Evolutionary conservation across 2,888 invertebrate species (phyloP), one percentile per base, ranked within the genome.

Genomic region (Holacanthella duospinosa): DNA sequence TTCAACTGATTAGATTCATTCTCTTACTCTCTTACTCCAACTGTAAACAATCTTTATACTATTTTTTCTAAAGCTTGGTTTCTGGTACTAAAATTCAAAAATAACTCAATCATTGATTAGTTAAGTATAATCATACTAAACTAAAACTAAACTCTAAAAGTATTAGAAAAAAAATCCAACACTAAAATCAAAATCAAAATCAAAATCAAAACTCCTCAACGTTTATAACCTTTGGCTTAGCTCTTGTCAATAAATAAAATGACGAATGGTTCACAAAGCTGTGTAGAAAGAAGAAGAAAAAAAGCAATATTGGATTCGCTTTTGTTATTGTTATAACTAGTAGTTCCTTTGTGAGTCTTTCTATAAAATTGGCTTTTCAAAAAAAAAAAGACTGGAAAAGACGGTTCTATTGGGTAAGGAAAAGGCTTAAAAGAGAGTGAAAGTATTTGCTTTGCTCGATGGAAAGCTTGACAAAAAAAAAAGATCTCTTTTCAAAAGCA

Each of bases 381-480:
- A 36, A 55, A 60, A 67, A 65, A 67, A 64, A 64, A 66, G 64
- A 55, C 43, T 36, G 16, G 43, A 9, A 12, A 43, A 43, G 43
- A 43, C 43, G 43, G 16, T 16, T 43, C 43, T 43, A 16, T 43
- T 43, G 43, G 43, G 16, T 43, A n/a, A n/a, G n/a, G n/a, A n/a
- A n/a, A n/a, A n/a, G n/a, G n/a, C n/a, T n/a, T n/a, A n/a, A n/a
- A n/a, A n/a, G n/a, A n/a, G n/a, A n/a, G n/a, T n/a, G n/a, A n/a
- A n/a, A n/a, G n/a, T n/a, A n/a, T n/a, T n/a, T n/a, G n/a, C 19
- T 48, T 48, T 48, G 4, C 4, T 48, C 48, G 19, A n/a, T 48
- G 19, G 4, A 48, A 48, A 21, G 4, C 48, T 21, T 48, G 48
- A 48, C 12, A 4, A 29, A 59, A 59, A 44, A 56, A 43, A 62